Percentiles rank a stretch among this genome's conserved stretches.
These are phyloP conservation scores for Tenthredo distinguenda DNA, from an alignment of 2,888 invertebrate genomes.

Conservation along the genomic window DNA sequence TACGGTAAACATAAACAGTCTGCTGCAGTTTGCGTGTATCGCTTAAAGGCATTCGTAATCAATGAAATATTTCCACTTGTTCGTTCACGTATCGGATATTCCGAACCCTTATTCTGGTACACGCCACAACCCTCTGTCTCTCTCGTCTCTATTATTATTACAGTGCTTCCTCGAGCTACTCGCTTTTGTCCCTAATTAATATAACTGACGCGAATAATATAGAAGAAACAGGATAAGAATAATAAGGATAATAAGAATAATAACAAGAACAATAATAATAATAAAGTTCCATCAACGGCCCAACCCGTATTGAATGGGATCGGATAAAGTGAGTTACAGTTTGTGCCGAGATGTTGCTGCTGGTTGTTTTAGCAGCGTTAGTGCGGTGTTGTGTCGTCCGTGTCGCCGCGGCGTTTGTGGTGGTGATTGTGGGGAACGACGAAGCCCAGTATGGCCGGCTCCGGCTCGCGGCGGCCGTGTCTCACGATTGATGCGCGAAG, in stretches of 20 bases:
- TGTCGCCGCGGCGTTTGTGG: slow-evolving; percentile 22
- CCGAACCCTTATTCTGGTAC: no score
- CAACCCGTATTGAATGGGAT: slow-evolving; percentile 34
- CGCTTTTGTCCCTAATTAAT: neutral
- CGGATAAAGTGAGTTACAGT: slow-evolving; percentile 19
- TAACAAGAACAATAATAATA: slow-evolving; percentile 2
- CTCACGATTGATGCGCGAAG: slow-evolving; percentile 27
- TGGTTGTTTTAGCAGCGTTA: neutral
- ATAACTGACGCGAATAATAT: no score
- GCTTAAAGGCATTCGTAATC: no score
- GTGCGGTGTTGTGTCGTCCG: slow-evolving; percentile 22
- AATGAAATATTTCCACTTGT: no score
- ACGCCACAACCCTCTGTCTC: no score
- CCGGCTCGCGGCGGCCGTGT: slow-evolving; percentile 61
- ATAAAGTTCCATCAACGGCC: slow-evolving; percentile 8
- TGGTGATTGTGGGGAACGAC: slow-evolving; percentile 13
- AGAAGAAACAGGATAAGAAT: neutral
- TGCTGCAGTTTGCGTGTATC: no score
- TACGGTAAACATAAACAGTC: no score
- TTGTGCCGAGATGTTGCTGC: slow-evolving; percentile 6
- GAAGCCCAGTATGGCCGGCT: slow-evolving; percentile 68
- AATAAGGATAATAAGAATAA: neutral
- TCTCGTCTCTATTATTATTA: no score
- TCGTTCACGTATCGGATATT: no score
- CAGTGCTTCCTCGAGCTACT: neutral